phyloP scores from a whole-genome alignment of 2,888 invertebrate genomes.

The Scelioninae gen. 1 region DNA sequence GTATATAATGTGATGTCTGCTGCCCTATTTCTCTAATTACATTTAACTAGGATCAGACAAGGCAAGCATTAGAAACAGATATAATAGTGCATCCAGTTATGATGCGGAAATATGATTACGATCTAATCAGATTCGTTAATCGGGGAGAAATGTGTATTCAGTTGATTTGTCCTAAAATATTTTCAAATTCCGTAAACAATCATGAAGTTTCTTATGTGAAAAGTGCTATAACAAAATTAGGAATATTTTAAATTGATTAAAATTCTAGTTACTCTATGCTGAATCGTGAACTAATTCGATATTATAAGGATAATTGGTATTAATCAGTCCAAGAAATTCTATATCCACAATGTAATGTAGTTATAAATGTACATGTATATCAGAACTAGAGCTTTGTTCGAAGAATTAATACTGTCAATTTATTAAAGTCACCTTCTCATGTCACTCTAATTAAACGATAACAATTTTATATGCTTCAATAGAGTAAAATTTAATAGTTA shows the following conservation, averaged over 20 bases:
- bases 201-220: too few relatives aligned
- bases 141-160: slow-evolving; percentile 3
- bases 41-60: slow-evolving; percentile 49
- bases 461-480: too few relatives aligned
- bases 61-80: slow-evolving; percentile 31
- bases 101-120: slow-evolving; percentile 43
- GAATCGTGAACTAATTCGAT: not conserved
- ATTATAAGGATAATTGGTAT: not conserved
- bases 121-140: slow-evolving; percentile 31
- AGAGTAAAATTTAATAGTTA: too few relatives aligned
- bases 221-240: too few relatives aligned
- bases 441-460: too few relatives aligned
- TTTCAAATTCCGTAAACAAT: not conserved
- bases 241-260: too few relatives aligned
- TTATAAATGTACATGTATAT: not conserved
- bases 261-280: not conserved
- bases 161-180: slow-evolving; percentile 3
- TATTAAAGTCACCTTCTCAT: too few relatives aligned
- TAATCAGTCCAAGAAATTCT: slow-evolving; percentile 2
- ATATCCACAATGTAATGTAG: not conserved
- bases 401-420: too few relatives aligned
- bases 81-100: slow-evolving; percentile 28
- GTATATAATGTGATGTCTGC: slow-evolving; percentile 29
- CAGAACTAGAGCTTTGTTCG: not conserved
- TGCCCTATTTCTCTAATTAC: slow-evolving; percentile 59